Base-by-base conservation (phyloP, 2,888 invertebrate species). In the Drepanosiphum platanoidis region DNA sequence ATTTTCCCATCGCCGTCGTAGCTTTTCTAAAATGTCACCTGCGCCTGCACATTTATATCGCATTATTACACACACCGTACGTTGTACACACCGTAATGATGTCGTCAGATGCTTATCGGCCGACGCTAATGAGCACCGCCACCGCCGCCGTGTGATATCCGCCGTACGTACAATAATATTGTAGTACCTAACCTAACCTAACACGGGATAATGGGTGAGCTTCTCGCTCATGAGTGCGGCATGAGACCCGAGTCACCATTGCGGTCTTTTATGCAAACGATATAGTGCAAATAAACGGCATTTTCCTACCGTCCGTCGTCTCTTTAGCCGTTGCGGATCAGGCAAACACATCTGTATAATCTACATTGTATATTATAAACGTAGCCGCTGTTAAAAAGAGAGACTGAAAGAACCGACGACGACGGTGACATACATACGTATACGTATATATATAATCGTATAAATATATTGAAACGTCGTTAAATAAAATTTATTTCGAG, bases 51-150 rank as follows among this genome's bases (percentile, higher is more conserved):
- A 30, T 30, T 9, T 30, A 64, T 30, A 64, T 64, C 13, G 13
- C 30, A 64, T 64, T 30, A 64, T 30, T n/a, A n/a, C n/a, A 11
- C 11, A 70, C 13, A 9, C 30, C 66, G 13, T 42, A 11, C 11
- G 15, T 32, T 22, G 36, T 3, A 18, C 36, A 22, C n/a, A 0
- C 1, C 7, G 30, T 82, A 82, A 82, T 34, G 64, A 82, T 34
- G 72, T 82, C 72, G 82, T 72, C 71, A 71, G 82, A 82, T 82
- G 72, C 42, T 72, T 82, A 74, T 82, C 82, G 32, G n/a, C 13
- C 32, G 61, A 82, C 72, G 71, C 82, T 82, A 82, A 82, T 82
- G 82, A 82, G 82, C 58, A 42, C 42, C 70, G 15, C 80, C 66
- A 13, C 22, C 15, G 64, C 30, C 46, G 27, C 80, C 66, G 30